Evolutionary conservation across 2,888 invertebrate species (phyloP), one percentile per base, ranked within the genome.

Genomic region (Aricia artaxerxes): DNA sequence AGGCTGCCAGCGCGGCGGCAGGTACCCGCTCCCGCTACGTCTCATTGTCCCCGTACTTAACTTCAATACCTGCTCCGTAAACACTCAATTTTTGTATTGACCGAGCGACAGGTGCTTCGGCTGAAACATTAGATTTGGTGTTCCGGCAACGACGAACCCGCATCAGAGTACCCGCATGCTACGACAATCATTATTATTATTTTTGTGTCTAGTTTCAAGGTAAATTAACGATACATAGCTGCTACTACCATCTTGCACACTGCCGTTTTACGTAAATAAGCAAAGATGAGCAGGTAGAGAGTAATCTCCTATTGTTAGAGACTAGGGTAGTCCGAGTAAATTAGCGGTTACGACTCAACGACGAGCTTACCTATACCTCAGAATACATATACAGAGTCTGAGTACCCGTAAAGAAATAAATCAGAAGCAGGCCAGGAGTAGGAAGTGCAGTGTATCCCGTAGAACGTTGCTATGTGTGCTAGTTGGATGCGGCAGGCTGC

Each of bases 11-110:
- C n/a, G 9, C 24, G 24, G 24, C 11, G 11, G 11, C 64, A 64
- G 31, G 64, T 31, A 64, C 64, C 31, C 31, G 64, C 61, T n/a
- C 7, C 49, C 61, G 24, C n/a, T n/a, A 24, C 2, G 31, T 9
- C 9, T 7, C 24, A 64, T 64, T 31, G 64, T 64, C 9, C 24
- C 11, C 7, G 31, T 31, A 24, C 31, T 64, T 64, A 31, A 11
- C 64, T 64, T 24, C 11, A 64, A 64, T 64, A 64, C 64, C 64
- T 64, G 64, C 64, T 64, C 31, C 11, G 4, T 64, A 64, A 64
- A 11, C 31, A 64, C 11, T 64, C 31, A 24, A 57, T 13, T 16
- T 16, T 57, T 57, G 13, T 61, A 61, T 61, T 61, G 60, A 60
- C n/a, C 6, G n/a, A 61, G 60, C 5, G 16, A n/a, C 60, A 61